These are phyloP conservation scores for Drosophila equinoxialis DNA, from an alignment of 1,140 invertebrate species.

Conservation along the genomic window DNA sequence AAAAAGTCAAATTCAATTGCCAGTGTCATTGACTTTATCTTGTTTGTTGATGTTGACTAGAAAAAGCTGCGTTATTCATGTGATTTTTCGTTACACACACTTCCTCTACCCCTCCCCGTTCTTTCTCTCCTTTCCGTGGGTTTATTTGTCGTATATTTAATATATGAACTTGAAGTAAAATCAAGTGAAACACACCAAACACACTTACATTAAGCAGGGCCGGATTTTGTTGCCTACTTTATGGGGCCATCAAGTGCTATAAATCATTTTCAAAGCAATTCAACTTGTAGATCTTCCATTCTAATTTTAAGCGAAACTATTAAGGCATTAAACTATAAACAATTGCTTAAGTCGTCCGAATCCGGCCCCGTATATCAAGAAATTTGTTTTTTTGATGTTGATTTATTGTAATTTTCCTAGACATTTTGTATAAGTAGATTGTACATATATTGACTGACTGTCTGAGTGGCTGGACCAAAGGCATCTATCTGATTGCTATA, in stretches of 20 bases:
- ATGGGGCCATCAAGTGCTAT: not conserved
- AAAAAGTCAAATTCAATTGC: not conserved
- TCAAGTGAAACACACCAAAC: not conserved
- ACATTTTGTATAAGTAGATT: constrained; percentile 13
- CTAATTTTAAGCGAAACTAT: no score
- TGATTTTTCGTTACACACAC: not conserved
- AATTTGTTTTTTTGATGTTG: constrained; percentile 32
- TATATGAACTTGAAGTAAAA: constrained; percentile 8
- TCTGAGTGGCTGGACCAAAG: constrained; percentile 48
- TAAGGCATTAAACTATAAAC: no score
- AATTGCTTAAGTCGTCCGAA: no score
- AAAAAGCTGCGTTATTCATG: constrained; percentile 1
- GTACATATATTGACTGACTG: constrained; percentile 62
- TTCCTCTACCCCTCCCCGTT: not conserved
- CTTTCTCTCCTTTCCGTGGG: not conserved
- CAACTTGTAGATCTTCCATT: no score
- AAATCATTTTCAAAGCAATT: no score
- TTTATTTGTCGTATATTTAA: constrained; percentile 3
- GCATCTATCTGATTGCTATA: constrained; percentile 10
- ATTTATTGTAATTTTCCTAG: constrained; percentile 33
- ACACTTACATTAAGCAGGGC: not conserved
- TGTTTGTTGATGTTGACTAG: constrained; percentile 5
- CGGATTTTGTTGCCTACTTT: not conserved
- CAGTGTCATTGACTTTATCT: constrained; percentile 5
- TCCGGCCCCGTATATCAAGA: not conserved